A percentile compares a stretch with the other conserved stretches of the same genome.
These are phyloP conservation scores for Cepphus grylle DNA, from an alignment of 2,113 vertebrate species.

Conservation along the genomic window DNA sequence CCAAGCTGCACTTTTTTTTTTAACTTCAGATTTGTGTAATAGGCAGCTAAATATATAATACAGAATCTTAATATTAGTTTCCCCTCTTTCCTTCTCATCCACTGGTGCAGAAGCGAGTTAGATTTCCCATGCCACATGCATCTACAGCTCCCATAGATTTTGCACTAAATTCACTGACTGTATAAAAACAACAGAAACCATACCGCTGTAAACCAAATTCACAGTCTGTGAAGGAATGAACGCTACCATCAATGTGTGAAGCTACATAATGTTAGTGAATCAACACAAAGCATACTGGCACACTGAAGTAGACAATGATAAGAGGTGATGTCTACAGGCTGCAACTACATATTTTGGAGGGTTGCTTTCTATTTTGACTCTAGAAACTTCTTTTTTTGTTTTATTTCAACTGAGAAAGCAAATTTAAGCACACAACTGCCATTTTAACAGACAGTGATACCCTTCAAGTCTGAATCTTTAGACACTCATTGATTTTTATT, in stretches of 20 bases:
- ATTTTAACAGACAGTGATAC: background rate
- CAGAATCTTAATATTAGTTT: background rate
- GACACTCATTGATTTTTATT: rapidly evolving
- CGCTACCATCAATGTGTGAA: background rate
- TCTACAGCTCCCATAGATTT: background rate
- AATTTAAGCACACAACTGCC: background rate
- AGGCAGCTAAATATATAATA: background rate
- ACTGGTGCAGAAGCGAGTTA: background rate
- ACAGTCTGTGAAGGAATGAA: background rate
- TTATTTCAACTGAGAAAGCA: background rate
- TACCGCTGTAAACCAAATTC: background rate
- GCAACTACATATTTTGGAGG: background rate
- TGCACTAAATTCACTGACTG: background rate
- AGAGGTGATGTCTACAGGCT: background rate
- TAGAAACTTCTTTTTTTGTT: background rate
- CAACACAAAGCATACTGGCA: background rate
- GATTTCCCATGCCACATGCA: background rate
- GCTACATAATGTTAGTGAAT: background rate
- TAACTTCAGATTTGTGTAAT: background rate
- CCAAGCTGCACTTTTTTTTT: background rate
- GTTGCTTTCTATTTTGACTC: background rate
- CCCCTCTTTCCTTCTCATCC: background rate
- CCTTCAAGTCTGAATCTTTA: background rate
- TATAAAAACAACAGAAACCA: background rate
- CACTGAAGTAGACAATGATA: background rate